Percentiles rank a stretch among this genome's conserved stretches.
Evolutionary conservation across 2,888 invertebrate species (phyloP).

Genomic region (Yponomeuta evonymella): DNA sequence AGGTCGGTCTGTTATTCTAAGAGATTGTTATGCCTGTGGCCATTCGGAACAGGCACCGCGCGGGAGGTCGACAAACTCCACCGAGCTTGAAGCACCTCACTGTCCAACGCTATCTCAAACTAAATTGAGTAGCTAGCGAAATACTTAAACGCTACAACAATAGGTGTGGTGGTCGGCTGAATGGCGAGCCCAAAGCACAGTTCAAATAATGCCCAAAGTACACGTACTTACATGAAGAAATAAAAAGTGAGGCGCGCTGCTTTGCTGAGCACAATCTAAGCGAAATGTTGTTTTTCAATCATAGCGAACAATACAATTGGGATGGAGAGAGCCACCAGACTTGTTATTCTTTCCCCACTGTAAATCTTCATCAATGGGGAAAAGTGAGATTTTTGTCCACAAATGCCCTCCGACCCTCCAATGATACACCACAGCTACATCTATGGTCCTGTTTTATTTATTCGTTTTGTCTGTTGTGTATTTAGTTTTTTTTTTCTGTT

Average conservation of each 20-base stretch:
- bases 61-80: slow-evolving; percentile 53
- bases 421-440: too few relatives aligned
- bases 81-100: slow-evolving; percentile 28
- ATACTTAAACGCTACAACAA: background rate
- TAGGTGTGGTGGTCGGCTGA: background rate
- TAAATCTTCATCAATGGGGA: too few relatives aligned
- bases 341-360: too few relatives aligned
- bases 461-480: too few relatives aligned
- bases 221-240: background rate
- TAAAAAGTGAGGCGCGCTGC: background rate
- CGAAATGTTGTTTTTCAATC: background rate
- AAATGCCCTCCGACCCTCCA: too few relatives aligned
- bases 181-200: background rate
- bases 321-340: background rate
- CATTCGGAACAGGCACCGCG: slow-evolving; percentile 37
- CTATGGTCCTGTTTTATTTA: too few relatives aligned
- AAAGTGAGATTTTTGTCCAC: too few relatives aligned
- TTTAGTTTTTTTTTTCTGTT: too few relatives aligned
- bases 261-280: background rate
- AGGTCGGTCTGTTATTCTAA: slow-evolving; percentile 24
- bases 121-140: background rate
- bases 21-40: slow-evolving; percentile 28
- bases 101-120: background rate
- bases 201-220: too few relatives aligned
- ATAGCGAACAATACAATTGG: background rate